phyloP scores from a whole-genome alignment of 2,113 vertebrate genomes.

The Labeo catla region DNA sequence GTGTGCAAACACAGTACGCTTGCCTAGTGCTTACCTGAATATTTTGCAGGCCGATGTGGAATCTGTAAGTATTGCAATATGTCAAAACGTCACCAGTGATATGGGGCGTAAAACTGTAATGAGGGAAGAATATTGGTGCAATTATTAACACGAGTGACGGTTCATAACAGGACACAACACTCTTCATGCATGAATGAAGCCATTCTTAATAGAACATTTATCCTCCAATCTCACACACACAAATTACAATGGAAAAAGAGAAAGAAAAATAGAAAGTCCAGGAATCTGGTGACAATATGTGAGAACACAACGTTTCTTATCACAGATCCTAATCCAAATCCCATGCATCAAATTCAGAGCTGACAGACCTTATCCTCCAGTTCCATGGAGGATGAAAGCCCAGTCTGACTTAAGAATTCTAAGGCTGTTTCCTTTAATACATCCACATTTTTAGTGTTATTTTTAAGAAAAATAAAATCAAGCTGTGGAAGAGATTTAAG shows the following conservation, averaged over 20 bases:
- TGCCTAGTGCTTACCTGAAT: background rate
- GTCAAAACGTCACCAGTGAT: background rate
- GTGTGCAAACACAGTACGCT: background rate
- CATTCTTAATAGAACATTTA: background rate
- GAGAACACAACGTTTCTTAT: conserved; percentile 11
- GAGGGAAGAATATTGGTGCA: background rate
- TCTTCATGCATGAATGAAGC: background rate
- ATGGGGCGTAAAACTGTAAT: background rate
- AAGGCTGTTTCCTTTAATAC: background rate
- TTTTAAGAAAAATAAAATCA: background rate
- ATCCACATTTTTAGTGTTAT: background rate
- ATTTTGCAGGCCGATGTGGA: background rate
- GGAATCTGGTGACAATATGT: background rate
- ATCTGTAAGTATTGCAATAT: background rate
- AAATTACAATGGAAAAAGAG: background rate
- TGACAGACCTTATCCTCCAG: conserved; percentile 13
- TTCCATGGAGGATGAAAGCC: background rate
- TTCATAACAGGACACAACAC: background rate
- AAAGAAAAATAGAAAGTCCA: conserved; percentile 1
- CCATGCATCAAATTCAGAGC: background rate
- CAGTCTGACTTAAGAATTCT: background rate
- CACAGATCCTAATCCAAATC: background rate
- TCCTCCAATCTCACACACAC: background rate
- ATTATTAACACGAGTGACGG: background rate
- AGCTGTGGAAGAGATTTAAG: conserved; percentile 1